Base-by-base conservation (phyloP, 2,888 invertebrate genomes). In the Xylocampa areola region DNA sequence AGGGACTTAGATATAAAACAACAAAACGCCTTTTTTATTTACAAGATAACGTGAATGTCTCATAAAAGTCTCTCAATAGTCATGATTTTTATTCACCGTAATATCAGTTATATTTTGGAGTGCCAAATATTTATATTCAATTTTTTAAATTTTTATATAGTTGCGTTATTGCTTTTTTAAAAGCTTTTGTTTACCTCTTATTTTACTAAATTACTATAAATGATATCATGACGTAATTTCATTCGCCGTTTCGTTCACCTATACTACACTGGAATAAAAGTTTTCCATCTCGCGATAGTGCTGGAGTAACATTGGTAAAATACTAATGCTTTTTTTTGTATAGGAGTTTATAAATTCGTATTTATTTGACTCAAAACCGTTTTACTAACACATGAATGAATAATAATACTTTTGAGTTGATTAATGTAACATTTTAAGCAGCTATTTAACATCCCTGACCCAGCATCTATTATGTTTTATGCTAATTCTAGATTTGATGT, bases 401-500 rank as follows among this genome's bases (percentile, higher is more conserved):
- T 35, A 33, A 37, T 29, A 4, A 32, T 37, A 36, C 23, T 35
- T 16, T 1, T 8, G n/a, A 58, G 35, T 43, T 67, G 68, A 69
- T 63, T 58, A 70, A 76, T 74, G 41, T 27, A 32, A 49, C 40
- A 23, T 58, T 53, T 60, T 41, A 61, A 40, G 39, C 25, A 65
- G 55, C 50, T 55, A 48, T 51, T 68, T 72, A 75, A 75, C 76
- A 63, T 67, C 25, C 47, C 11, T 72, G 67, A 78, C 73, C 74
- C 52, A 13, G 55, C 51, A 61, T 68, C 61, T 64, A 76, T 81
- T 73, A 78, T 78, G 68, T 75, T 63, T 5, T 70, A 81, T 80
- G 81, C 62, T 66, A 81, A 81, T 81, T 52, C 27, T 50, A 63
- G 45, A 65, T 52, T 48, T 65, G 73, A 80, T 76, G 53, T 76